These are phyloP conservation scores for Microchirus variegatus DNA, from an alignment of 2,797 vertebrate genomes.

Conservation along the genomic window DNA sequence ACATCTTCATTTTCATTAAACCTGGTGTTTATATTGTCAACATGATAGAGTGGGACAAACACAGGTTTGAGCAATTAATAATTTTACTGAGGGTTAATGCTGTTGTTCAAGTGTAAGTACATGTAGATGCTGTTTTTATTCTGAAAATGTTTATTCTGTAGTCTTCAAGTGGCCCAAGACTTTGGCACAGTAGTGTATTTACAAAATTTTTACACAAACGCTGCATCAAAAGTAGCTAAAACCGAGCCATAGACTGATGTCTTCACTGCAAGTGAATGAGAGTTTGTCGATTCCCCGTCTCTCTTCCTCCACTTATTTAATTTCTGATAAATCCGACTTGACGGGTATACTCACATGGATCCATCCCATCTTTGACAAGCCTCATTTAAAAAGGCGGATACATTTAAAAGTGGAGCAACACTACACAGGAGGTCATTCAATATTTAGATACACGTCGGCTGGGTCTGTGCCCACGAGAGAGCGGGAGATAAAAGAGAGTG, in stretches of 20 bases:
- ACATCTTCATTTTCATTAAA: too few species aligned
- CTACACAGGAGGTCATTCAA: conserved; percentile 49
- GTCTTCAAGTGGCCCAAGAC: too few species aligned
- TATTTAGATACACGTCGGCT: conserved; percentile 55
- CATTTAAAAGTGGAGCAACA: conserved; percentile 44
- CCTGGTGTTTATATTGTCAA: too few species aligned
- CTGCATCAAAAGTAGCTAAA: too few species aligned
- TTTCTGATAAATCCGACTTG: neutral
- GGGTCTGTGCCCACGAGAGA: conserved; percentile 47
- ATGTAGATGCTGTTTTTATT: too few species aligned
- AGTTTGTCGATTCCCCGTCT: neutral
- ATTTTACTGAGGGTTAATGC: too few species aligned
- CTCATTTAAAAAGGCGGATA: conserved; percentile 23
- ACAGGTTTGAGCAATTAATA: too few species aligned
- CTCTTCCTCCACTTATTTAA: neutral
- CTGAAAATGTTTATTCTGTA: too few species aligned
- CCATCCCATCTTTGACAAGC: neutral
- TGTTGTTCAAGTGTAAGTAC: too few species aligned
- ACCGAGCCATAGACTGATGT: neutral
- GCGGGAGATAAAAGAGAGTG: conserved; percentile 30
- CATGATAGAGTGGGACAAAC: too few species aligned
- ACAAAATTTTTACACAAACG: too few species aligned
- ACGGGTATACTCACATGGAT: neutral
- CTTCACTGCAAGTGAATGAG: neutral
- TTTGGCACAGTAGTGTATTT: too few species aligned